Evolutionary conservation across 1,140 invertebrate species (phyloP).

Genomic region (Leptopilina boulardi): DNA sequence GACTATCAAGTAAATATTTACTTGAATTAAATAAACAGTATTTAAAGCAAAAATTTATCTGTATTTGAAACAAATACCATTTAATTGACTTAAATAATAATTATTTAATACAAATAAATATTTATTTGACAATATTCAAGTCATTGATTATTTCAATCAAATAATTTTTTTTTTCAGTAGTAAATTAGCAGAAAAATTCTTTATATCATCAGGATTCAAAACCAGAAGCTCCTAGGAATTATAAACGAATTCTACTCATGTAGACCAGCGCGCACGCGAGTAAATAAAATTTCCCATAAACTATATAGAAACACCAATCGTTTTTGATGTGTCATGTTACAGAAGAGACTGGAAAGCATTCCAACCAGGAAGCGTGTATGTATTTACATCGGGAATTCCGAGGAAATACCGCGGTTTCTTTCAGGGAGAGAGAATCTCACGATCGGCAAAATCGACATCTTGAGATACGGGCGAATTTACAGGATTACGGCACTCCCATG

Average conservation of each 20-base stretch:
- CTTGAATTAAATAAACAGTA: no score
- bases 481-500: conserved; percentile 11
- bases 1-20: no score
- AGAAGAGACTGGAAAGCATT: neutral
- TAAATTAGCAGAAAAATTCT: no score
- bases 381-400: conserved; percentile 1
- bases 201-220: no score
- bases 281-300: neutral
- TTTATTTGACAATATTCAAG: no score
- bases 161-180: no score
- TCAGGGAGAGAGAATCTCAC: neutral
- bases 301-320: neutral
- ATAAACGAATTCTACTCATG: no score
- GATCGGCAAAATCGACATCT: neutral
- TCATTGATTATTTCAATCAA: no score
- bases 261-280: neutral
- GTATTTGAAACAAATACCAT: no score
- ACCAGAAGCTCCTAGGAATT: neutral
- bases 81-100: no score
- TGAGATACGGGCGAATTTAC: neutral
- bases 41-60: no score
- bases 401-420: neutral
- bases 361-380: neutral
- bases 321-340: neutral
- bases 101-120: no score